Conservation (phyloP, 2,888 invertebrate genomes). For the Proisotoma minuta region DNA sequence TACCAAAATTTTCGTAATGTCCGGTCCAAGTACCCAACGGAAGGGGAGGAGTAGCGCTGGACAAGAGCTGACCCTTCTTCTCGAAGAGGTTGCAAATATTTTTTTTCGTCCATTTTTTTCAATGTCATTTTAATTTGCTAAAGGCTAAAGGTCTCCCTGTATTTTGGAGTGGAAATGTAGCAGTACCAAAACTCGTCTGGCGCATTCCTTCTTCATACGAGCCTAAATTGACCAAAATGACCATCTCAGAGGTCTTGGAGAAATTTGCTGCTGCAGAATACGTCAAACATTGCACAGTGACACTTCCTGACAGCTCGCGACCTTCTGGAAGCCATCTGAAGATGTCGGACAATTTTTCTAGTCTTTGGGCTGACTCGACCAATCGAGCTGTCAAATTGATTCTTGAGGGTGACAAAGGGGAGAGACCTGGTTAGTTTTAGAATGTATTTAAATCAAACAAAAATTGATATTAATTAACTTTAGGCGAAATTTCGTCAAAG, state of each 20-base stretch:
- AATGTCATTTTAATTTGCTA: too few relatives aligned
- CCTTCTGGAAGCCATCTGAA: not conserved
- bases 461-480: not conserved
- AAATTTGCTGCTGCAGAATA: constrained; percentile 1
- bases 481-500: not conserved
- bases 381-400: too few relatives aligned
- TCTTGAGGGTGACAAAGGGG: too few relatives aligned
- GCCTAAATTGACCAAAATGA: not conserved
- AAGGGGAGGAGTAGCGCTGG: too few relatives aligned
- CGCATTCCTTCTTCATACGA: not conserved
- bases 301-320: not conserved
- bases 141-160: constrained; percentile 9
- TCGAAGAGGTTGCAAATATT: too few relatives aligned
- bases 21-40: too few relatives aligned
- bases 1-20: too few relatives aligned
- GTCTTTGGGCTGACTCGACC: not conserved
- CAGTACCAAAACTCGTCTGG: not conserved
- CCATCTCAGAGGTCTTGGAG: not conserved
- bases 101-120: too few relatives aligned
- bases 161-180: not conserved
- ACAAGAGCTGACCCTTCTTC: too few relatives aligned
- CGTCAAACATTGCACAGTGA: not conserved
- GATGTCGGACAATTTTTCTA: not conserved
- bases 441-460: not conserved
- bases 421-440: too few relatives aligned